Base-by-base conservation (phyloP, 1,140 invertebrate genomes). In the Drosophila repletoides region DNA sequence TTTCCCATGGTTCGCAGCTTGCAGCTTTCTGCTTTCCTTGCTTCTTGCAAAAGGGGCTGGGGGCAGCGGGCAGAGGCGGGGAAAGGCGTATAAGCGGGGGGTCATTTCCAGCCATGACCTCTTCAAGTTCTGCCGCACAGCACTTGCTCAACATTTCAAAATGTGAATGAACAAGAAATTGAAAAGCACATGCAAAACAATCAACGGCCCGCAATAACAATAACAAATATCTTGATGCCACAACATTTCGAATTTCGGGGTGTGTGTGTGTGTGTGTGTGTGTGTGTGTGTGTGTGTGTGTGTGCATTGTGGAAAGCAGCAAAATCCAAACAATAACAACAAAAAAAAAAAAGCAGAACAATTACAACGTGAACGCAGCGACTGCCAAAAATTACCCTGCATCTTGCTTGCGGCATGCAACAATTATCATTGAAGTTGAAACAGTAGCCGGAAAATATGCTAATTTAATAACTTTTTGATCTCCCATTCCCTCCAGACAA, bases 171-270 rank as follows among this genome's bases (percentile, higher is more conserved):
- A 22, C 26, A 36, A 28, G 31, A 58, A 65, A 65, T 48, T 58
- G 61, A 65, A 65, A 65, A 59, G 43, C 34, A 65, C 34, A 65
- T 65, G 43, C 53, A 65, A 59, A 65, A 58, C 61, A 65, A 65
- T 65, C 61, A 65, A 31, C 52, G n/a, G 21, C 24, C n/a, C 34
- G 26, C 51, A 64, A 49, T 10, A 58, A 48, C 26, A 65, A 48
- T 15, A 65, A 31, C 22, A 56, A 31, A 26, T 17, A 46, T 46
- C 46, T 41, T 46, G 6, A 29, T 17, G 26, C 51, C 24, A 40
- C 34, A 24, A 56, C 28, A 56, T 58, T 28, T 38, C 17, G 6
- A 34, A 45, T 19, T 14, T 14, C 14, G 19, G 24, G 24, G 9
- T 14, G 4, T 22, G 2, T 36, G 1, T 14, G 10, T 22, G 15